Base-by-base conservation (phyloP, 2,888 invertebrate genomes). In the Dermolepida albohirtum region DNA sequence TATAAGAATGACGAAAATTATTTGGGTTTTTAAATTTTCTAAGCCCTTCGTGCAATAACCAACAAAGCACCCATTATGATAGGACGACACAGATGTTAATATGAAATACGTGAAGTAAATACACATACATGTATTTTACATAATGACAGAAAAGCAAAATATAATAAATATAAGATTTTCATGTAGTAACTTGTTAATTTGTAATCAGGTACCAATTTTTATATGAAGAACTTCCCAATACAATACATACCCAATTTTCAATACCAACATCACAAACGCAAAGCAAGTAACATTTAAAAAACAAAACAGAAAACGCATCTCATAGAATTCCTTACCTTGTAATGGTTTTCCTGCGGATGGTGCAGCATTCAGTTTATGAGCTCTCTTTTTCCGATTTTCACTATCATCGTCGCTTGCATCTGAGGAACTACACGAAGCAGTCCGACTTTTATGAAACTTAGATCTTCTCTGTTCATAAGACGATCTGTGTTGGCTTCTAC, bases 361-460 rank as follows among this genome's bases (percentile, higher is more conserved):
- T 47, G 90, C 87, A 22, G 88, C 86, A 43, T 86, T 87, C 65
- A 92, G 86, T 78, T 91, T 91, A 71, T 92, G 90, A 11, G 91
- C 90, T 64, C 94, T 87, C 79, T 94, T 93, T 80, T 94, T 94
- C 71, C 93, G 88, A 49, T 89, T 88, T 79, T 94, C 94, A 62
- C 92, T 92, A 79, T 94, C 94, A 75, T 90, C 90, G 81, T 96
- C 96, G 69, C 96, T 96, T 5, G 97, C 93, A 82, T 97, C 97
- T 0, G 96, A 96, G 62, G 96, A 96, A 75, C 96, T 96, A 80
- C 96, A 96, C 63, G 96, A 96, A 5, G 95, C 93, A n/a, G 91
- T 92, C 43, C 91, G 85, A 10, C 88, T 88, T 79, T 92, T 92
- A 74, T 90, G 89, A 75, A 91, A 87, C 81, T 91, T 91, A 70